A percentile compares a stretch with the other conserved stretches of the same genome.
These are phyloP conservation scores for Amphibalanus amphitrite DNA, from an alignment of 1,140 invertebrate species.

Conservation along the genomic window DNA sequence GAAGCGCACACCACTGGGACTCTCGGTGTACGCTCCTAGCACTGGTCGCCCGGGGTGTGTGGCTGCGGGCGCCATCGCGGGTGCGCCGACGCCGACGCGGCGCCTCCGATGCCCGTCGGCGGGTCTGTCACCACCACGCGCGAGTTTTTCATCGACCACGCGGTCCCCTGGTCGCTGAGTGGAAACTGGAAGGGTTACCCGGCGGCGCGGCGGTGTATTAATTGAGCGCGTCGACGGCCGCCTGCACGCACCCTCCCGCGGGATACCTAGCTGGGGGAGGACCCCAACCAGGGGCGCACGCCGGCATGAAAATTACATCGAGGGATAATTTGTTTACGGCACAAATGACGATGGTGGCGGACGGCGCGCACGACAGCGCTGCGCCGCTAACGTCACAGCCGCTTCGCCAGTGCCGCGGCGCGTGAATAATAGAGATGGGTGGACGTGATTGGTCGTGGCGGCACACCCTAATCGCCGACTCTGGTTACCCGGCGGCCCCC, in stretches of 20 bases:
- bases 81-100: too few species aligned
- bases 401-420: too few species aligned
- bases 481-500: background rate
- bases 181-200: background rate
- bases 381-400: too few species aligned
- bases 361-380: too few species aligned
- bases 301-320: background rate
- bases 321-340: background rate
- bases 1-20: too few species aligned
- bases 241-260: background rate
- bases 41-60: too few species aligned
- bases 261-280: too few species aligned
- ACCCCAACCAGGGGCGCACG: too few species aligned
- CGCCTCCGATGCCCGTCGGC: too few species aligned
- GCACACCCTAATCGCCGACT: background rate
- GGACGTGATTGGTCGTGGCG: background rate
- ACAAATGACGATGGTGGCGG: background rate
- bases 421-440: background rate
- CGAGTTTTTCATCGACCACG: background rate
- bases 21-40: too few species aligned
- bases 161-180: background rate
- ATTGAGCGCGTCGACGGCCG: background rate
- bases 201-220: background rate
- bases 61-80: too few species aligned
- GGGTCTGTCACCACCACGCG: background rate